These are phyloP conservation scores for Chymomyza caudatula DNA, from an alignment of 2,888 invertebrate genomes.

Conservation along the genomic window DNA sequence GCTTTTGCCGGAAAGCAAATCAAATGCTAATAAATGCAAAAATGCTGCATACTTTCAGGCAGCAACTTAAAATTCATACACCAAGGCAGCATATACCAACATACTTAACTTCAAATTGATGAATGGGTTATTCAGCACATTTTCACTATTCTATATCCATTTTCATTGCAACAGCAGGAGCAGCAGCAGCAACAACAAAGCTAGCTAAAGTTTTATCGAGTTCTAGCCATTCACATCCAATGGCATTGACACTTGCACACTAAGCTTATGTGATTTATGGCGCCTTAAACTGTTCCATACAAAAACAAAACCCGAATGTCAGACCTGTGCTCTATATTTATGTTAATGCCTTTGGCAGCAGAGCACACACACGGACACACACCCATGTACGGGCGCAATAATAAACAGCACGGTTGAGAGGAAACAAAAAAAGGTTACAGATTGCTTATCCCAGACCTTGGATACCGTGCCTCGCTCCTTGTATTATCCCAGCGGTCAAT, in stretches of 20 bases:
- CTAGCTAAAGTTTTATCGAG: neutral
- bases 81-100: neutral
- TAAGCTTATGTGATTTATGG: slow-evolving; percentile 19
- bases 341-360: slow-evolving; percentile 14
- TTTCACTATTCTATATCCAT: neutral
- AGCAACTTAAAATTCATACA: neutral
- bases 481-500: slow-evolving; percentile 13
- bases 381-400: slow-evolving; percentile 27
- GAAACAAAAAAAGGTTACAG: neutral
- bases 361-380: slow-evolving; percentile 4
- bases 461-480: neutral
- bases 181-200: neutral
- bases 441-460: neutral
- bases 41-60: neutral
- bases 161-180: neutral
- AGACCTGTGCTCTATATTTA: slow-evolving; percentile 6
- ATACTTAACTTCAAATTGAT: neutral
- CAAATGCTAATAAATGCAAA: neutral
- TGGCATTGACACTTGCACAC: slow-evolving; percentile 4
- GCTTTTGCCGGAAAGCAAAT: slow-evolving; percentile 13
- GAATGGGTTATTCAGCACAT: neutral
- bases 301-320: neutral
- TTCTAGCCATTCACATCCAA: slow-evolving; percentile 3
- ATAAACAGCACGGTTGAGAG: slow-evolving; percentile 9
- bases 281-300: neutral